phyloP scores from a whole-genome alignment of 1,140 invertebrate species.

The Drosophila albomicans region DNA sequence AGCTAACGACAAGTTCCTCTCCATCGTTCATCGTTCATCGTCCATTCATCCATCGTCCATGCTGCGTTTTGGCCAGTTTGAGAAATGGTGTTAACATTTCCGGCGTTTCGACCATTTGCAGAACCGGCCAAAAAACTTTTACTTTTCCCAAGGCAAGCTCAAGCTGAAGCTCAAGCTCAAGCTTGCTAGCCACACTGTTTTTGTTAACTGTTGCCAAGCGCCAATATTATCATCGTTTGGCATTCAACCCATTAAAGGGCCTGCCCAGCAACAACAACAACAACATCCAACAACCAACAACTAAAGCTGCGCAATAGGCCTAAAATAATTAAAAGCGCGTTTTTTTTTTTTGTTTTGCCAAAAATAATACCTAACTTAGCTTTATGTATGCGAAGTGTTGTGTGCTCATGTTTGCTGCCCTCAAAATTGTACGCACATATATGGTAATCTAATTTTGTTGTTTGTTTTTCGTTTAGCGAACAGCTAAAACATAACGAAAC shows the following conservation, averaged over 20 bases:
- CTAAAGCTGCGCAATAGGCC: constrained; percentile 19
- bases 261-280: too few species aligned
- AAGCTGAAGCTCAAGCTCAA: not conserved
- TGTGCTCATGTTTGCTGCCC: constrained; percentile 15
- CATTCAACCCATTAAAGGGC: constrained; percentile 33
- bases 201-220: constrained; percentile 27
- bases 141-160: constrained; percentile 58
- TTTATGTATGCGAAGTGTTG: not conserved
- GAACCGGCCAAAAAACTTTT: constrained; percentile 69
- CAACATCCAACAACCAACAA: constrained; percentile 3
- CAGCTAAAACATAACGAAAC: constrained; percentile 12
- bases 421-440: constrained; percentile 7
- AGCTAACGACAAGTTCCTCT: constrained; percentile 71
- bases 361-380: constrained; percentile 13
- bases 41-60: constrained; percentile 39
- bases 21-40: constrained; percentile 24
- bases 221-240: constrained; percentile 35
- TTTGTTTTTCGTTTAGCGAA: not conserved
- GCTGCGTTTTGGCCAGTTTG: constrained; percentile 43
- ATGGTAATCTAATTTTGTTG: constrained; percentile 17
- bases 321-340: constrained; percentile 9
- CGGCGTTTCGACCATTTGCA: constrained; percentile 69
- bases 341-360: constrained; percentile 10
- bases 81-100: constrained; percentile 79
- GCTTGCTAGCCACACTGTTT: not conserved